Evolutionary conservation across 2,888 invertebrate genomes (phyloP), one percentile per base, ranked within the genome.

Genomic region (Dryadula phaetusa): DNA sequence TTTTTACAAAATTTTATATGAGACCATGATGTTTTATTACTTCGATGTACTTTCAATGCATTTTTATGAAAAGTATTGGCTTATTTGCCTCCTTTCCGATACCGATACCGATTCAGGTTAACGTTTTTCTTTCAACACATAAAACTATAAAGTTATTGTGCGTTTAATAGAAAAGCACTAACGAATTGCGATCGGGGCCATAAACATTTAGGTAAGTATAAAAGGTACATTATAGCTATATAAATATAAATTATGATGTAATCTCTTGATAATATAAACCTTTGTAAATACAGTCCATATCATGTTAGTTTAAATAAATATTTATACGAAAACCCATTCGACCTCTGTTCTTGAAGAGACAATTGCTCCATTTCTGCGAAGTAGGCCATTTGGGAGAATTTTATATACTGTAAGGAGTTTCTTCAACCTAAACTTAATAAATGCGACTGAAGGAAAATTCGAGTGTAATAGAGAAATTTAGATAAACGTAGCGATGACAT

Each of bases 261-360:
- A 16, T 32, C 10, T 16, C 5, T 47, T 7, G 7, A 63, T 14
- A 52, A 34, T 18, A 49, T 40, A 63, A 58, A 42, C 37, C n/a
- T 22, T 16, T 25, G 40, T 25, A 40, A 22, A 56, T 40, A 22
- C n/a, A 18, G 7, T 56, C n/a, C 40, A 40, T n/a, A 22, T 28
- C 28, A 67, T n/a, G 37, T 40, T 22, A 56, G 40, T 37, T 22
- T 56, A 56, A 62, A 67, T 67, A 60, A 67, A 71, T 70, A 67
- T 69, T 71, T 63, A 62, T 71, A 65, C 37, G 37, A 64, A 32
- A 47, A 63, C 37, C 67, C 53, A 42, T 67, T 66, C 56, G 64
- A 66, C 70, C 67, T 53, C 46, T 62, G 67, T 71, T 67, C 63
- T 66, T 70, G 52, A 66, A 65, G 64, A 61, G 67, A 66, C 70